Evolutionary conservation across 2,888 invertebrate species (phyloP), one percentile per base, ranked within the genome.

Genomic region (Meiosimyza platycephala): DNA sequence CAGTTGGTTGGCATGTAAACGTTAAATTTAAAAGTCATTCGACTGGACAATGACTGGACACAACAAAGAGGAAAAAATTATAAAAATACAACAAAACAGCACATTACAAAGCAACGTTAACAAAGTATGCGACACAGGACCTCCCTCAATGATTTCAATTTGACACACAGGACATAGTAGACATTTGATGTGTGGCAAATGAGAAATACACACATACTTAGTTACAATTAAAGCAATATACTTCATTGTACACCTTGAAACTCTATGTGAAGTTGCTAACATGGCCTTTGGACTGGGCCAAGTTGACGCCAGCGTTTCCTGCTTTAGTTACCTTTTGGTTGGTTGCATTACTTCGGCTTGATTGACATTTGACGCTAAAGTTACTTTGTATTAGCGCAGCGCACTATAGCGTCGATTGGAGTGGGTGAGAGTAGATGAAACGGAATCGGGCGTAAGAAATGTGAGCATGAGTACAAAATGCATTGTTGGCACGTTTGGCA

Each of bases 111-210:
- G 48, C 50, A 47, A 57, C 66, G 47, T 71, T 48, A 66, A 66
- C 52, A 62, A 67, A 47, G 67, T 55, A 40, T 40, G 54, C 62
- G 51, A 33, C 59, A 60, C 66, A 66, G 66, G 66, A 71, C 67
- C 71, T 66, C 69, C 70, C 73, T 68, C 63, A 68, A 68, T 69
- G 63, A 64, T 47, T 60, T 59, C 50, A 59, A 59, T 66, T 50
- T 28, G 54, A 67, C 70, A 62, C 48, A 62, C 57, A 40, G 47
- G 48, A 63, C 40, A 16, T n/a, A n/a, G 48, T 47, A 48, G 11
- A 48, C 63, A 63, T 33, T 28, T 28, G 28, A 28, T 28, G 28
- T 28, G 28, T 28, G 28, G 28, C 28, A 28, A 3, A 28, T 28
- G 28, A 28, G 28, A 47, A 12, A 63, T 47, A 63, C 63, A 33